phyloP scores from a whole-genome alignment of 2,888 invertebrate species.

The Dynastes hyllus region DNA sequence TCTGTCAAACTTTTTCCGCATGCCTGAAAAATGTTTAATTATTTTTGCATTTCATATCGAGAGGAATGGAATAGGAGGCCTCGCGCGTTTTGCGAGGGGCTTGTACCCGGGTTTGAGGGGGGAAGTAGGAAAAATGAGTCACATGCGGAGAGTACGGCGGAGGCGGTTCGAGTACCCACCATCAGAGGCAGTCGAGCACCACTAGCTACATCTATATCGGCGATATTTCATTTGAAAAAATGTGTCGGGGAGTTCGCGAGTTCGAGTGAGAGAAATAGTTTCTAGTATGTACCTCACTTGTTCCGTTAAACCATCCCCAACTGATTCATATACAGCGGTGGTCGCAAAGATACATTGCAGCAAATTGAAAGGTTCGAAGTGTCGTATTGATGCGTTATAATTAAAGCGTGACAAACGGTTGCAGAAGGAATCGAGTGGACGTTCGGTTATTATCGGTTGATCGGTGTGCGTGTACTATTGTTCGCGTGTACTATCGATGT shows the following conservation, averaged over 20 bases:
- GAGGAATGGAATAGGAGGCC: conserved; percentile 61
- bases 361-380: no score
- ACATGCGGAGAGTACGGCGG: neutral
- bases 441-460: no score
- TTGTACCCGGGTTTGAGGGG: conserved; percentile 50
- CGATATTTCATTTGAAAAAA: conserved; percentile 72
- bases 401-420: no score
- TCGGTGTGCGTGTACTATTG: no score
- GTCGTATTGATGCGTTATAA: no score
- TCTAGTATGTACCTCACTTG: neutral
- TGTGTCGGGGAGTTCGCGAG: conserved; percentile 67
- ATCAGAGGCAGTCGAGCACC: conserved; percentile 12
- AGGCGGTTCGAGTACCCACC: neutral
- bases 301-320: conserved; percentile 60
- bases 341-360: no score
- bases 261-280: no score
- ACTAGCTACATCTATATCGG: conserved; percentile 67
- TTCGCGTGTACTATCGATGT: no score
- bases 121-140: conserved; percentile 6
- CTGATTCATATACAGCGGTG: no score
- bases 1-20: conserved; percentile 73
- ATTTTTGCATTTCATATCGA: conserved; percentile 73
- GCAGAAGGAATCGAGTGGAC: no score
- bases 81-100: no score
- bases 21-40: conserved; percentile 73